Evolutionary conservation across 2,888 invertebrate species (phyloP), one percentile per base, ranked within the genome.

Genomic region (Tolmerus cingulatus): DNA sequence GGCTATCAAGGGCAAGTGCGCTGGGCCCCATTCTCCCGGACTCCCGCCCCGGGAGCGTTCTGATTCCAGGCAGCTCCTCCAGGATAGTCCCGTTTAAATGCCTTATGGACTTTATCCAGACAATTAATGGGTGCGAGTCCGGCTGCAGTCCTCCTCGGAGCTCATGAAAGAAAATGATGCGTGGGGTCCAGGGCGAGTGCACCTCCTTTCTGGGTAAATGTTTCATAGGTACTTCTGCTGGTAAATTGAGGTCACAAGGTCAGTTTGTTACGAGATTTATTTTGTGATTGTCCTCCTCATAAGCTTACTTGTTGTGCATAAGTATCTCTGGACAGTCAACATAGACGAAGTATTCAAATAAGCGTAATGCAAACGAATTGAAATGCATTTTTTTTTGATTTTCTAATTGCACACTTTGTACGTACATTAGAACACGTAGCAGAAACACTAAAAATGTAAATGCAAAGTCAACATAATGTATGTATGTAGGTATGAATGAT

Each of bases 1-100:
- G 81, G 81, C 55, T 81, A 81, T 81, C 81, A 81, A 81, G 81
- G 55, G 81, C 43, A 81, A 55, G 55, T 55, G 34, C 55, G 81
- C 12, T 37, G 34, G n/a, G n/a, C 2, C 74, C 37, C n/a, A 14
- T 7, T 14, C n/a, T 9, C 16, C 16, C 5, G 19, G 27, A 2
- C n/a, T 1, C 23, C 19, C n/a, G 5, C 23, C 19, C 19, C 23
- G 23, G 40, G 23, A 43, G 27, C 43, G 23, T 37, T 40, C 43
- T n/a, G 2, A 78, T 43, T 43, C 40, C 78, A 78, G 40, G 78
- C 78, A 78, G 23, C 43, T 51, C 55, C 55, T 81, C 46, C 51
- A 51, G 51, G 55, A 55, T 81, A 30, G 1, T 23, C 37, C 43
- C 19, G 37, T 78, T 78, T 43, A 78, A 78, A 78, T 78, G 81